Percentiles rank a stretch among this genome's conserved stretches.
phyloP scores from a whole-genome alignment of 2,888 invertebrate species.

The Orthonevra nobilis region DNA sequence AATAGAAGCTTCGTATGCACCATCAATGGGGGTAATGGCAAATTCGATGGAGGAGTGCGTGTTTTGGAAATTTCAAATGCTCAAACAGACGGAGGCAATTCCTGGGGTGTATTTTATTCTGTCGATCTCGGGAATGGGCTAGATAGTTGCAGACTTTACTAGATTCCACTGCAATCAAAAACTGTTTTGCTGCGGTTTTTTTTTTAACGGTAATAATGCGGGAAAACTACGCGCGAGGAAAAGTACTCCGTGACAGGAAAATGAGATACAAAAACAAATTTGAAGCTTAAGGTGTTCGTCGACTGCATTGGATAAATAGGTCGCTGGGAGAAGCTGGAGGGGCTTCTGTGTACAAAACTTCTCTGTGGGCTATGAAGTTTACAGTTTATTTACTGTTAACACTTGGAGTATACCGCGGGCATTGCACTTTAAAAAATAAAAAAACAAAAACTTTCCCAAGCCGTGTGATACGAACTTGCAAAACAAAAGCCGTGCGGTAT shows the following conservation, averaged over 20 bases:
- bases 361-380: constrained; percentile 21
- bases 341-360: constrained; percentile 8
- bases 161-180: constrained; percentile 18
- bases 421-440: no score
- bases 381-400: constrained; percentile 44
- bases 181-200: neutral
- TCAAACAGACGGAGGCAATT: neutral
- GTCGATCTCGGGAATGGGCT: constrained; percentile 35
- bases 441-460: no score
- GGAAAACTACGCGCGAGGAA: constrained; percentile 9
- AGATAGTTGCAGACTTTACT: neutral
- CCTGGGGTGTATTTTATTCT: constrained; percentile 24
- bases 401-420: constrained; percentile 9
- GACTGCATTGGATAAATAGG: constrained; percentile 27
- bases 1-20: constrained; percentile 8
- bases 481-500: no score
- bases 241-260: no score
- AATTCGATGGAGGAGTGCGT: constrained; percentile 3
- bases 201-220: neutral
- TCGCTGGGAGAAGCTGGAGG: constrained; percentile 3
- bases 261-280: constrained; percentile 55
- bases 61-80: constrained; percentile 1
- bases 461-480: no score
- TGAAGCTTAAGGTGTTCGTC: constrained; percentile 12
- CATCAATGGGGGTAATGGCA: neutral